These are phyloP conservation scores for Sinelater perroti DNA, from an alignment of 2,888 invertebrate species.

Conservation along the genomic window DNA sequence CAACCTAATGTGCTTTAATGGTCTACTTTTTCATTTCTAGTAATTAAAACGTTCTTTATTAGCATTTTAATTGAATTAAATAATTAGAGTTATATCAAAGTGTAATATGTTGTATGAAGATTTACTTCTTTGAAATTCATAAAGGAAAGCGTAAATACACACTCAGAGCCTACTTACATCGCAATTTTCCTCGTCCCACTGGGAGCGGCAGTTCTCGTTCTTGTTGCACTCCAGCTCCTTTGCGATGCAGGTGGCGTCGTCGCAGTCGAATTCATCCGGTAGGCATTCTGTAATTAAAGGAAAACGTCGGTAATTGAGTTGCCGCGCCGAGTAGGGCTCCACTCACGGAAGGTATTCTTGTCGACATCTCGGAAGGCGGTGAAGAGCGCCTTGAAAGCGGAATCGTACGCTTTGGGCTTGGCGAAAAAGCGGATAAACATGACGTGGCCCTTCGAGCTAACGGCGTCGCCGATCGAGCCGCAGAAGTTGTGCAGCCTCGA, in stretches of 20 bases:
- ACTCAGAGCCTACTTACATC: slow-evolving; percentile 57
- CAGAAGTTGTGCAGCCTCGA: slow-evolving; percentile 77
- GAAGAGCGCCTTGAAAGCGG: slow-evolving; percentile 75
- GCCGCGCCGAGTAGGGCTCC: too few relatives aligned
- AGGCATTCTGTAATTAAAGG: slow-evolving; percentile 58
- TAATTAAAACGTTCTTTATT: too few relatives aligned
- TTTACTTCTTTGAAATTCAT: too few relatives aligned
- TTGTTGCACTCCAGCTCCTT: slow-evolving; percentile 74
- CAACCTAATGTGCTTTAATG: too few relatives aligned
- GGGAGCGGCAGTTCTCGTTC: slow-evolving; percentile 81
- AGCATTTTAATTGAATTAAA: too few relatives aligned
- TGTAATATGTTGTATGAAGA: too few relatives aligned
- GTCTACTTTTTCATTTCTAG: too few relatives aligned
- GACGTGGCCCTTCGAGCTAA: slow-evolving; percentile 72
- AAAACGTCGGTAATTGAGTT: slow-evolving; percentile 5
- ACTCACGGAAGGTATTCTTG: slow-evolving; percentile 49
- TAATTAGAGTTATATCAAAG: too few relatives aligned
- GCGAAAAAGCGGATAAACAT: slow-evolving; percentile 80
- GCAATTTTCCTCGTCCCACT: slow-evolving; percentile 79
- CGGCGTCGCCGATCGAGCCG: slow-evolving; percentile 84
- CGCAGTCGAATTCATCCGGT: slow-evolving; percentile 75
- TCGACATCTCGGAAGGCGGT: slow-evolving; percentile 76
- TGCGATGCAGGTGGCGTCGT: slow-evolving; percentile 87
- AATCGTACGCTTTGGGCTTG: slow-evolving; percentile 65
- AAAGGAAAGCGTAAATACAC: too few relatives aligned